Base-by-base conservation (phyloP, 2,797 vertebrate species). In the Lycodopsis pacificus region DNA sequence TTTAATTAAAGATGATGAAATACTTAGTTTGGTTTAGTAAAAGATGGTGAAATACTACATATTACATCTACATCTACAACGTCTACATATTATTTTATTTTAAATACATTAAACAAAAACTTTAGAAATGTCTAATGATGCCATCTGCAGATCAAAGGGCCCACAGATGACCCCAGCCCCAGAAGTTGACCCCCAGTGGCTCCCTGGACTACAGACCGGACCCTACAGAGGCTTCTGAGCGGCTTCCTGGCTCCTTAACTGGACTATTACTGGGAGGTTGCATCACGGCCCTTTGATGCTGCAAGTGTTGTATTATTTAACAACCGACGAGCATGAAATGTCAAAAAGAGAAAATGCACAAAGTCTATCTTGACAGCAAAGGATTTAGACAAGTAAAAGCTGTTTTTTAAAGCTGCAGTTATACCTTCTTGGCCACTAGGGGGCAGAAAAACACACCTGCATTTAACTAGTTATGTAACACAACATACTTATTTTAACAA, bases 241-340 rank as follows among this genome's bases (percentile, higher is more conserved):
- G 54, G 38, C 61, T 61, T 22, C 5, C 48, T 44, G 54, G 56
- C 22, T 51, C 2, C 57, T 40, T 70, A 27, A 69, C 61, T 63
- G 38, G 64, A 51, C 67, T 17, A 3, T 88, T 70, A 62, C 81
- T 73, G 38, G 1, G 48, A 17, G 20, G 69, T 81, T 89, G 34
- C 89, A 82, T 87, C 86, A 90, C 14, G 1, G 15, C 22, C 8
- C 72, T 88, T 87, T 84, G 78, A 84, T 81, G 63, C 63, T 65
- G 4, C 36, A 20, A 40, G 46, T 62, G 54, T 58, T 86, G 20
- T 62, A 70, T 85, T 83, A 80, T 88, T 83, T 49, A 81, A 73
- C 42, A 3, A 20, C 32, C 63, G 27, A 46, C 7, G 9, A 73
- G 65, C 22, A n/a, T 13, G 32, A 65, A 54, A 69, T 10, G 53